Evolutionary conservation across 2,888 invertebrate genomes (phyloP), one percentile per base, ranked within the genome.

Genomic region (Cylloceria caligata): DNA sequence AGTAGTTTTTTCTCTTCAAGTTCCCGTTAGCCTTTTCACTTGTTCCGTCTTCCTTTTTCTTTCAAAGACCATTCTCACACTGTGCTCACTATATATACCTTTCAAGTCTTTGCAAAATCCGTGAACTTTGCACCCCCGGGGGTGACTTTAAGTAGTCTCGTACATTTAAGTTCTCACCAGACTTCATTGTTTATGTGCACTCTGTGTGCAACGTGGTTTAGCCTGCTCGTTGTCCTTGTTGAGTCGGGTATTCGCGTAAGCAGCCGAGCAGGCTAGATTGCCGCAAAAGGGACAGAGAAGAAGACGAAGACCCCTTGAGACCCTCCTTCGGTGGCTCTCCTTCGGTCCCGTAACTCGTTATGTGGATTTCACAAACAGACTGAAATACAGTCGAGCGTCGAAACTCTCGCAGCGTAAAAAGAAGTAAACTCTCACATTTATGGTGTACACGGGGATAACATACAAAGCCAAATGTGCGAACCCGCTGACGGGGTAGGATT

Each of bases 121-220:
- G 74, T 69, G 64, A 81, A 81, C 73, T 81, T 78, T 81, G 21
- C 49, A 19, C 49, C 49, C 47, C 30, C 42, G 30, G 16, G 27
- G 52, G 34, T 57, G 39, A 73, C 27, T 64, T 30, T 65, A 62
- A 81, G 81, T 81, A 78, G 67, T 45, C 64, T 77, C 68, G 68
- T 77, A 39, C 81, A 47, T 77, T 81, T 77, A 30, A 47, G 52
- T 81, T 73, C 72, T 47, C 69, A 77, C 73, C 77, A 73, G 68
- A 77, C 77, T 74, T 81, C 60, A 77, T 81, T 81, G 68, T 77
- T 81, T 81, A 49, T 62, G 52, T 55, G 45, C 45, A 57, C 16
- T 57, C 27, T 57, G 71, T 71, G 71, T 39, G 69, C 39, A 30
- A 69, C 39, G 39, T 27, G 69, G 69, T 69, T 69, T 69, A 39